These are phyloP conservation scores for Anagrus nilaparvatae DNA, from an alignment of 1,140 invertebrate genomes.

Conservation along the genomic window DNA sequence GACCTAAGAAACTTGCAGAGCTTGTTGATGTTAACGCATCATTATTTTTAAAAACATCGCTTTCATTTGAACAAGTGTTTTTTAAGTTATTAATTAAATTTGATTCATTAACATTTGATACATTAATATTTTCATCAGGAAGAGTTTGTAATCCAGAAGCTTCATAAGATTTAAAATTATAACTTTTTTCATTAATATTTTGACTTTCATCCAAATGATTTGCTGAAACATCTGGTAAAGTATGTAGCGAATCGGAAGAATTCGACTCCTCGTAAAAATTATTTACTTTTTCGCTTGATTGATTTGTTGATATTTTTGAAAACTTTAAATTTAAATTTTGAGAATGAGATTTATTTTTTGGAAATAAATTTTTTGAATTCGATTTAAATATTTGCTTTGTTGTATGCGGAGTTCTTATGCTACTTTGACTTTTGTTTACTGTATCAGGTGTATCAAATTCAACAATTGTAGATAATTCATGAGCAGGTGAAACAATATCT, in stretches of 20 bases:
- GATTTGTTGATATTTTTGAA: too few species aligned
- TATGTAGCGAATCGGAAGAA: slow-evolving; percentile 10
- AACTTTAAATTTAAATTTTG: too few species aligned
- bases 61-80: background rate
- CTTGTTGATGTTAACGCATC: slow-evolving; percentile 26
- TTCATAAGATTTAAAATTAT: slow-evolving; percentile 8
- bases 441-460: slow-evolving; percentile 52
- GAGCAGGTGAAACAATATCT: slow-evolving; percentile 27
- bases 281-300: too few species aligned
- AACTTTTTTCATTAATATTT: slow-evolving; percentile 6
- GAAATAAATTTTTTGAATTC: too few species aligned
- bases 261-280: too few species aligned
- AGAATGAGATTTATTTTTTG: too few species aligned
- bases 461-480: slow-evolving; percentile 55
- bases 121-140: slow-evolving; percentile 12
- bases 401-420: slow-evolving; percentile 20
- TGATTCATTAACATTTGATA: slow-evolving; percentile 8
- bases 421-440: slow-evolving; percentile 24
- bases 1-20: slow-evolving; percentile 28
- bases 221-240: slow-evolving; percentile 4
- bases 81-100: slow-evolving; percentile 6
- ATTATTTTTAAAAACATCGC: background rate
- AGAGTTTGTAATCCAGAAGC: slow-evolving; percentile 9
- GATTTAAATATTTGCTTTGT: too few species aligned
- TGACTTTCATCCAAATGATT: slow-evolving; percentile 10